These are phyloP conservation scores for Parnassius mnemosyne DNA, from an alignment of 2,888 invertebrate species.

Conservation along the genomic window DNA sequence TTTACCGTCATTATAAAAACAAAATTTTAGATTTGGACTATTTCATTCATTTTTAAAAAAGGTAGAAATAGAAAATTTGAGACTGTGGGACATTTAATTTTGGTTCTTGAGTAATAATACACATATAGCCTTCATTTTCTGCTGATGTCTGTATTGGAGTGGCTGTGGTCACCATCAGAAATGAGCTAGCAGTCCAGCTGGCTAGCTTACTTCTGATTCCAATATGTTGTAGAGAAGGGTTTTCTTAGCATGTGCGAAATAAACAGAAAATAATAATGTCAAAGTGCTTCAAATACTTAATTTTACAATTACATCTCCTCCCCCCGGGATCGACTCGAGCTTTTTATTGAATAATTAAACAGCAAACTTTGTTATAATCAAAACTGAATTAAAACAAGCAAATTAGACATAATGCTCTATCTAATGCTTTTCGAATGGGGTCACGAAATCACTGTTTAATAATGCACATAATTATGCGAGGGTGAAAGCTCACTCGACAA, in stretches of 20 bases:
- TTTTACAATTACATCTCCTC: constrained; percentile 28
- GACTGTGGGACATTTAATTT: no score
- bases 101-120: no score
- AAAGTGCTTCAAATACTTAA: constrained; percentile 25
- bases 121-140: no score
- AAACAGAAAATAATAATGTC: constrained; percentile 14
- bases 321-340: constrained; percentile 27
- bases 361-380: constrained; percentile 71
- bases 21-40: no score
- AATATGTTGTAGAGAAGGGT: no score
- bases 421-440: constrained; percentile 72
- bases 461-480: constrained; percentile 59
- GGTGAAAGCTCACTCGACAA: constrained; percentile 30
- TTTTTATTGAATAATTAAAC: constrained; percentile 66
- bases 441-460: constrained; percentile 69
- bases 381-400: constrained; percentile 77
- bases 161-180: no score
- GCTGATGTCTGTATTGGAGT: no score
- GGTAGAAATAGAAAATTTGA: no score
- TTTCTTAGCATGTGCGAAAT: not conserved
- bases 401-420: constrained; percentile 67
- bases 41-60: no score
- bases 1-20: no score
- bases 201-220: no score
- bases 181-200: no score